Conservation (phyloP, 1,140 invertebrate species). For the Caenorhabditis latens region DNA sequence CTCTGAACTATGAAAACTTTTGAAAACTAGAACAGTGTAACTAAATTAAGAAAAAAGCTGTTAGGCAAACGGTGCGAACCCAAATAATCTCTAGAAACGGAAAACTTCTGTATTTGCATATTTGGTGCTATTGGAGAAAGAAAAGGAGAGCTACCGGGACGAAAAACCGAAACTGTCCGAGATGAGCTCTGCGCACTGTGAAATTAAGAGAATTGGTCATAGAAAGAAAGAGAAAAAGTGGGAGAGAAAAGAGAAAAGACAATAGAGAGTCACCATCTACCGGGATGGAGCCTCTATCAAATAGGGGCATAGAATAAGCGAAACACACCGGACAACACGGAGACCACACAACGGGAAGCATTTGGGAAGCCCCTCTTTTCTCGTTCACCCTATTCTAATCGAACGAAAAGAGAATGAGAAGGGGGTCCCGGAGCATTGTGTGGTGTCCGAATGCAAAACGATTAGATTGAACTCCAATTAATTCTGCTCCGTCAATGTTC, state of each 20-base stretch:
- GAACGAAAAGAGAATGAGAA: neutral
- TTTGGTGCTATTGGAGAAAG: neutral
- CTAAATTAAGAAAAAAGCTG: neutral
- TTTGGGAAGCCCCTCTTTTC: slow-evolving; percentile 2
- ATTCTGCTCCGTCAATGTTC: slow-evolving; percentile 5
- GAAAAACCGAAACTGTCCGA: neutral
- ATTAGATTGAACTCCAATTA: slow-evolving; percentile 48
- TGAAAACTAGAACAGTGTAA: neutral
- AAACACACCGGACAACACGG: slow-evolving; percentile 31
- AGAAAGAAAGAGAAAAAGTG: neutral
- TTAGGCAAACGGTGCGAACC: too few relatives aligned
- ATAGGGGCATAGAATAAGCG: neutral
- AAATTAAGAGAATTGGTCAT: neutral
- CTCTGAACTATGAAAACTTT: too few relatives aligned
- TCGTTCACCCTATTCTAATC: slow-evolving; percentile 10
- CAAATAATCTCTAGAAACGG: slow-evolving; percentile 14
- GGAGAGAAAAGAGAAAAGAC: neutral
- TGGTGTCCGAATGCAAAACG: slow-evolving; percentile 14
- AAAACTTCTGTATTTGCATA: slow-evolving; percentile 39
- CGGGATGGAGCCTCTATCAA: slow-evolving; percentile 15
- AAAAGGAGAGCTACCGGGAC: neutral
- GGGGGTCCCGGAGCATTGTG: neutral
- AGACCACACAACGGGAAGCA: slow-evolving; percentile 29
- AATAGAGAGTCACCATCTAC: neutral
- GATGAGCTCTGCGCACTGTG: slow-evolving; percentile 19